Conservation (phyloP, 2,113 vertebrate genomes). For the Pelmatolapia mariae region DNA sequence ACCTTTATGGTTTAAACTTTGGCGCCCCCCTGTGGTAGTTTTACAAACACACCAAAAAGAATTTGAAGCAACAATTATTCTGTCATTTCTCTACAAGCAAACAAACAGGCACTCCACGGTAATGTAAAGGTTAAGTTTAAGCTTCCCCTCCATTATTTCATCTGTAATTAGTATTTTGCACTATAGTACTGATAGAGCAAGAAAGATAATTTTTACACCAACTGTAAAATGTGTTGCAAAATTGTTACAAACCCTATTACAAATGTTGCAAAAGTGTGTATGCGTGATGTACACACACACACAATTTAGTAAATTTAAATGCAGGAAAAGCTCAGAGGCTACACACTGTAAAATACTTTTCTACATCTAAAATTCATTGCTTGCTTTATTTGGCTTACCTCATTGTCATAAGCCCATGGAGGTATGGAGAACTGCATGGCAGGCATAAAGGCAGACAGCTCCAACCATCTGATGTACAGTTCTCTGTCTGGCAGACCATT, state of each 20-base stretch:
- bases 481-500: conserved; percentile 81
- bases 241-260: background rate
- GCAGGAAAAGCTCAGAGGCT: background rate
- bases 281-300: background rate
- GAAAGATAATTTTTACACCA: background rate
- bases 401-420: conserved; percentile 85
- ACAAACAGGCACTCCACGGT: background rate
- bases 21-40: background rate
- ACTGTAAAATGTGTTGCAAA: background rate
- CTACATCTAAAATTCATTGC: background rate
- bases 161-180: background rate
- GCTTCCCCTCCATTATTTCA: background rate
- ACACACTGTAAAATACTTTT: background rate
- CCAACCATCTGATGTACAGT: conserved; percentile 93
- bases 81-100: background rate
- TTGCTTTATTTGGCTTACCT: conserved; percentile 44
- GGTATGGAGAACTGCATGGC: conserved; percentile 97
- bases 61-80: background rate
- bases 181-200: background rate
- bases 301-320: background rate
- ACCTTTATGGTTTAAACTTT: background rate
- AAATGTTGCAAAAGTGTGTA: background rate
- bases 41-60: background rate
- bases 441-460: conserved; percentile 94
- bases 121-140: background rate